Conservation (phyloP, 92 coral and sea anemone genomes). For the Parazoanthus atlanticus region DNA sequence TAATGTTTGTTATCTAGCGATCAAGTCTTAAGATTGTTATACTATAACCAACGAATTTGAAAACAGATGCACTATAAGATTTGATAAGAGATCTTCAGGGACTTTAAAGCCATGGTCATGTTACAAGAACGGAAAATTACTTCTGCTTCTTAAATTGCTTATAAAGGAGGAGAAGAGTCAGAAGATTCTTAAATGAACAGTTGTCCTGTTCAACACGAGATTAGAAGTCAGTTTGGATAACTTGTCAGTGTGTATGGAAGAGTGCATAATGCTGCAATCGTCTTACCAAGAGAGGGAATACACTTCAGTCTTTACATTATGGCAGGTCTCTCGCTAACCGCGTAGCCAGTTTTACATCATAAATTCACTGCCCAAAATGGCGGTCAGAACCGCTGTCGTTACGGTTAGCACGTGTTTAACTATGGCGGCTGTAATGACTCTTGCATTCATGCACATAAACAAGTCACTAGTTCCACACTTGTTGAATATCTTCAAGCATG, state of each 20-base stretch:
- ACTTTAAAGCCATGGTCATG: not conserved
- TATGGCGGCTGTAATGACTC: not conserved
- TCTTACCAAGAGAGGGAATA: not conserved
- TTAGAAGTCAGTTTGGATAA: not conserved
- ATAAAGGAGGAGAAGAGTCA: not conserved
- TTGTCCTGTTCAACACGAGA: not conserved
- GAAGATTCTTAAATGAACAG: not conserved
- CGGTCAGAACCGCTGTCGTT: not conserved
- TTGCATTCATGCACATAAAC: not conserved
- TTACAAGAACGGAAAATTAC: not conserved
- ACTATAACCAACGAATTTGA: not conserved
- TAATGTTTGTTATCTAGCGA: not conserved
- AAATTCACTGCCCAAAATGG: not conserved
- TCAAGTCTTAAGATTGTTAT: not conserved
- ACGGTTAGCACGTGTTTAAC: not conserved
- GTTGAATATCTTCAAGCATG: constrained; percentile 44
- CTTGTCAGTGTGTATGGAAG: not conserved
- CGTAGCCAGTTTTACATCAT: not conserved
- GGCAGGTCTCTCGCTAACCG: constrained; percentile 1
- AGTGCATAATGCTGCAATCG: not conserved
- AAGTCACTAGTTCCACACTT: not conserved
- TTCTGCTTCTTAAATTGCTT: not conserved
- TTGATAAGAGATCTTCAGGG: not conserved
- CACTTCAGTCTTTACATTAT: not conserved
- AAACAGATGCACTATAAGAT: not conserved